Conservation (phyloP, 2,888 invertebrate genomes). For the Theristus sp. region DNA sequence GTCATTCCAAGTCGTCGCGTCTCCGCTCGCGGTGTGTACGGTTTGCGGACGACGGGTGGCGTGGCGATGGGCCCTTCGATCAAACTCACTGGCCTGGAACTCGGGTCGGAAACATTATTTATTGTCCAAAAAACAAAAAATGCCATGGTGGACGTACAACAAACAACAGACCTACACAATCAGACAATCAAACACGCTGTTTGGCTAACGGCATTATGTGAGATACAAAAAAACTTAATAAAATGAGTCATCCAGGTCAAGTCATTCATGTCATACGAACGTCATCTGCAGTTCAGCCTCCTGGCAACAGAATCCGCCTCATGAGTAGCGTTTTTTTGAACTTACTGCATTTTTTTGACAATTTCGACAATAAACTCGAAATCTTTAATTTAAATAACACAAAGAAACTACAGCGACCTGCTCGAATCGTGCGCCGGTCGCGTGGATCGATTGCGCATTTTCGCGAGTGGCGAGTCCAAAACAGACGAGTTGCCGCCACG, state of each 20-base stretch:
- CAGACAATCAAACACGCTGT: background rate
- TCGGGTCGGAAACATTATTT: no score
- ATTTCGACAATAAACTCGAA: no score
- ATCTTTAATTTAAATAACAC: no score
- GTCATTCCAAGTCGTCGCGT: background rate
- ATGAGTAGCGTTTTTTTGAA: no score
- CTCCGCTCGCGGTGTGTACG: background rate
- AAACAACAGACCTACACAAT: background rate
- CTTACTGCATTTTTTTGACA: no score
- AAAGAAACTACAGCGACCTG: background rate
- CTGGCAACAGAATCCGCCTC: no score
- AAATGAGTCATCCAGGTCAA: background rate
- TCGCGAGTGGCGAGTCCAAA: background rate
- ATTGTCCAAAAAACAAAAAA: background rate
- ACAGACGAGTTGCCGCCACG: background rate
- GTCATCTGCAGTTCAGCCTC: no score
- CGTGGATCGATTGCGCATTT: background rate
- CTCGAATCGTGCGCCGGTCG: background rate
- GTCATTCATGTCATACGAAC: no score
- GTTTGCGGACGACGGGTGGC: background rate
- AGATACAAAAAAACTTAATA: no score
- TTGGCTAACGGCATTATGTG: background rate
- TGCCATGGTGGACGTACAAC: background rate
- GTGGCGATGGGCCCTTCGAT: background rate
- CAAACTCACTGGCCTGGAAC: background rate